Percentiles rank a stretch among this genome's conserved stretches.
Evolutionary conservation across 1,140 invertebrate genomes (phyloP).

Genomic region (Globodera ellingtonae): DNA sequence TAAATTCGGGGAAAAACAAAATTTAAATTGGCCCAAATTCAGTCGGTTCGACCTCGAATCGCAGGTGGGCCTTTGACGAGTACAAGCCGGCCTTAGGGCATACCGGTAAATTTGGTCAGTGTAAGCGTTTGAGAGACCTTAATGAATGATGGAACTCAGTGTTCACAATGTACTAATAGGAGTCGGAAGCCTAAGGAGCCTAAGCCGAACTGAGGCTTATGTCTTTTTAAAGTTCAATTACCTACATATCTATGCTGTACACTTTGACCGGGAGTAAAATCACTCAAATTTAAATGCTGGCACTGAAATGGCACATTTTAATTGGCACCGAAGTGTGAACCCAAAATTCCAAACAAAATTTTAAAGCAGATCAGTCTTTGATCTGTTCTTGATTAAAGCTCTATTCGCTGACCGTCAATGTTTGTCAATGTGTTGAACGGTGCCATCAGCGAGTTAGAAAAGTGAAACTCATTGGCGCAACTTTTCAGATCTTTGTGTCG

Average conservation of each 20-base stretch:
- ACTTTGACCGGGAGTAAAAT: no score
- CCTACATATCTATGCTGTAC: no score
- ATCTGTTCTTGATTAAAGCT: background rate
- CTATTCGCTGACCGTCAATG: slow-evolving; percentile 49
- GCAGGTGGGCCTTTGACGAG: slow-evolving; percentile 53
- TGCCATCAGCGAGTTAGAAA: slow-evolving; percentile 60
- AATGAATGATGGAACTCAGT: background rate
- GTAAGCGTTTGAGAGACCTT: slow-evolving; percentile 59
- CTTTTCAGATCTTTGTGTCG: slow-evolving; percentile 46
- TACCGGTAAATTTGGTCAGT: slow-evolving; percentile 61
- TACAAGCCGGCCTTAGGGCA: slow-evolving; percentile 58
- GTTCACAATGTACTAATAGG: no score
- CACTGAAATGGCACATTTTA: no score
- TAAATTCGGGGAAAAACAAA: background rate
- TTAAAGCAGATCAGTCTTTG: slow-evolving; percentile 5
- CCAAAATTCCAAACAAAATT: no score
- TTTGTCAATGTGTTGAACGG: slow-evolving; percentile 58
- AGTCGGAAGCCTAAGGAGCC: no score
- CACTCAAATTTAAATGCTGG: no score
- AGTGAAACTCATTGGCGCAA: slow-evolving; percentile 61
- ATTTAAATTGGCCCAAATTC: background rate
- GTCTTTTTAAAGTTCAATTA: no score
- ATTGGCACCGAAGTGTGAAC: no score
- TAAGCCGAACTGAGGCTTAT: no score
- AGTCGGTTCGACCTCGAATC: slow-evolving; percentile 45